A percentile compares a stretch with the other conserved stretches of the same genome.
These are phyloP conservation scores for Linnaemya vulpina DNA, from an alignment of 2,888 invertebrate species.

Conservation along the genomic window DNA sequence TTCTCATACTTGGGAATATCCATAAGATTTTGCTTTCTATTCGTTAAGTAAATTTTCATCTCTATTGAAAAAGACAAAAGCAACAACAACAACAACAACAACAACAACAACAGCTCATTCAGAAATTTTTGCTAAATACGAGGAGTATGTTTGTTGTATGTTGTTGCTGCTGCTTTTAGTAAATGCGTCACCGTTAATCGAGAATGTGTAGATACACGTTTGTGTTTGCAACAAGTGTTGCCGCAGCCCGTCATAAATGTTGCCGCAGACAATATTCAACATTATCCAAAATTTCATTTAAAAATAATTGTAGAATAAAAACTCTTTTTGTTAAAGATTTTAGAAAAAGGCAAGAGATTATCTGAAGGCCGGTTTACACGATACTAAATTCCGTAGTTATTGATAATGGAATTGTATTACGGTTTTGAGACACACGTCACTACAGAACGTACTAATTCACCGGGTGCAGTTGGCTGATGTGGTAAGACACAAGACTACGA, in stretches of 20 bases:
- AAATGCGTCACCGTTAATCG: constrained; percentile 60
- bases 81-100: constrained; percentile 3
- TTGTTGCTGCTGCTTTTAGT: constrained; percentile 17
- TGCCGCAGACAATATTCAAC: too few species aligned
- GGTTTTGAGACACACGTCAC: too few species aligned
- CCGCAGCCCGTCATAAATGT: not conserved
- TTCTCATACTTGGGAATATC: constrained; percentile 33
- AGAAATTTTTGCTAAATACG: not conserved
- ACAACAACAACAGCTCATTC: not conserved
- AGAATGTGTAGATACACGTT: constrained; percentile 19
- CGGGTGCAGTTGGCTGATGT: too few species aligned
- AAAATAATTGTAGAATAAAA: too few species aligned
- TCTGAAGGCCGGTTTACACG: too few species aligned
- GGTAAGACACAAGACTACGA: too few species aligned
- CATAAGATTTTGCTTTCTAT: constrained; percentile 35
- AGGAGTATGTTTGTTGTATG: not conserved
- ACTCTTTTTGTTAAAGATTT: too few species aligned
- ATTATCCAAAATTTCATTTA: too few species aligned
- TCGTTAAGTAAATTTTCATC: constrained; percentile 39
- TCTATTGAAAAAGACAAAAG: not conserved
- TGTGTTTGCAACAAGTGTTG: constrained; percentile 22
- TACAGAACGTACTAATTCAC: too few species aligned
- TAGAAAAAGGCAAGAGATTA: too few species aligned
- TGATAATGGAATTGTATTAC: too few species aligned
- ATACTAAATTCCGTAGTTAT: too few species aligned